A percentile compares a stretch with the other conserved stretches of the same genome.
These are phyloP conservation scores for Ganaspis brasiliensis DNA, from an alignment of 2,888 invertebrate genomes.

Conservation along the genomic window DNA sequence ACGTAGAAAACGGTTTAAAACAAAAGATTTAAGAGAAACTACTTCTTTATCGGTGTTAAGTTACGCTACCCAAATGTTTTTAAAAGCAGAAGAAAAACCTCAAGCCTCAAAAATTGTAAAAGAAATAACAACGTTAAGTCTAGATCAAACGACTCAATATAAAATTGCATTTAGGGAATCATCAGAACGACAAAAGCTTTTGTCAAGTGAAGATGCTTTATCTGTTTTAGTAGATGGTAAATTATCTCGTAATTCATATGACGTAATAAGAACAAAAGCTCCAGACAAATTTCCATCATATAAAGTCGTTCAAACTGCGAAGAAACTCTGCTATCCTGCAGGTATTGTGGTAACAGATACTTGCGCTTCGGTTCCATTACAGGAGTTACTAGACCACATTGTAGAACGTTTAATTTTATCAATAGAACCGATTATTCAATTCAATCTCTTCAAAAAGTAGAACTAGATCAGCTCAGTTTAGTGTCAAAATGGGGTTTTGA, in stretches of 20 bases:
- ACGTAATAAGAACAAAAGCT: not conserved
- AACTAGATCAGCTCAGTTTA: not conserved
- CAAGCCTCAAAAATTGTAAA: not conserved
- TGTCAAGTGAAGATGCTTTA: not conserved
- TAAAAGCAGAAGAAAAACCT: not conserved
- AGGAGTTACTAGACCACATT: no score
- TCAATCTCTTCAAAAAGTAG: no score
- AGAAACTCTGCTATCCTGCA: no score
- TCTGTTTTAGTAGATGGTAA: constrained; percentile 5
- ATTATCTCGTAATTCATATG: not conserved
- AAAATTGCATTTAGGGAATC: constrained; percentile 2
- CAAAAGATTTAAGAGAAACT: not conserved
- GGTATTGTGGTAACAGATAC: no score
- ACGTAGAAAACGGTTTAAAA: not conserved
- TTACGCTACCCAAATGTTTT: constrained; percentile 6
- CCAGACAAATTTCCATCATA: not conserved
- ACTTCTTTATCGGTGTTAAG: not conserved
- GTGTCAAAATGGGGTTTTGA: constrained; percentile 48
- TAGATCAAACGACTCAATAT: not conserved
- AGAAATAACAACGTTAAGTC: not conserved
- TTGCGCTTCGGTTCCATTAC: no score
- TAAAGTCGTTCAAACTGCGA: no score
- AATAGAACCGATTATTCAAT: no score
- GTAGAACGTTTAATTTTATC: no score
- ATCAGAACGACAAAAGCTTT: not conserved